These are phyloP conservation scores for Merops nubicus DNA, from an alignment of 2,113 vertebrate genomes.

Conservation along the genomic window DNA sequence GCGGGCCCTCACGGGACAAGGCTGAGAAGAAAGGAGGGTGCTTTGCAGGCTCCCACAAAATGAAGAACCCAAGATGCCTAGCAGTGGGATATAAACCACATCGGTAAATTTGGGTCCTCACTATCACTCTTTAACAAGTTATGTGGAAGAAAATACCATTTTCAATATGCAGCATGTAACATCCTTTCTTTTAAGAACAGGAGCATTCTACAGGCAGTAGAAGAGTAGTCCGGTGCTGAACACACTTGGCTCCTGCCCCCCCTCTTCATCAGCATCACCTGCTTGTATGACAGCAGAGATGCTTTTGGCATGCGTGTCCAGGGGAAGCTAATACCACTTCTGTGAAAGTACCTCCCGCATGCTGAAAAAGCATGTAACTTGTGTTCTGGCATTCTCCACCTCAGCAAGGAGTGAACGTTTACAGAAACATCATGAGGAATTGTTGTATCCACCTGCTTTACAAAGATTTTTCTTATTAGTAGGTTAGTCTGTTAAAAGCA, in stretches of 20 bases:
- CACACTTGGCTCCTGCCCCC: not conserved
- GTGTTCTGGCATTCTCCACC: not conserved
- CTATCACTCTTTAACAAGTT: not conserved
- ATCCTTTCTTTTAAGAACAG: not conserved
- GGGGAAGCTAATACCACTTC: rapidly evolving
- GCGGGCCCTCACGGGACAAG: not conserved
- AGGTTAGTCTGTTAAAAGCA: not conserved
- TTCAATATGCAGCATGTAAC: not conserved
- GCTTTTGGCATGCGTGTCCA: not conserved
- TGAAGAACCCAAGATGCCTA: rapidly evolving
- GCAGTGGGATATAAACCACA: not conserved
- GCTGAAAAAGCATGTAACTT: not conserved
- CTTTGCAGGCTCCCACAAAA: not conserved
- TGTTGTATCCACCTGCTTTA: not conserved
- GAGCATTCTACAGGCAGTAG: not conserved
- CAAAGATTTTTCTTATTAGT: not conserved
- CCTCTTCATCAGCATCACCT: not conserved
- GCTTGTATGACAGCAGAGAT: not conserved
- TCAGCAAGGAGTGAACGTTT: not conserved
- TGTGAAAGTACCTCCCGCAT: not conserved
- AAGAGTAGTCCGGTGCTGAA: not conserved
- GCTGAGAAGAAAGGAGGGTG: not conserved
- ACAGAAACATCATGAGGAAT: not conserved
- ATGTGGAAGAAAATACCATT: not conserved
- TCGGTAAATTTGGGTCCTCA: not conserved